Percentiles rank a stretch among this genome's conserved stretches.
These are phyloP conservation scores for Rhyacophila evoluta DNA, from an alignment of 2,888 invertebrate species.

Conservation along the genomic window DNA sequence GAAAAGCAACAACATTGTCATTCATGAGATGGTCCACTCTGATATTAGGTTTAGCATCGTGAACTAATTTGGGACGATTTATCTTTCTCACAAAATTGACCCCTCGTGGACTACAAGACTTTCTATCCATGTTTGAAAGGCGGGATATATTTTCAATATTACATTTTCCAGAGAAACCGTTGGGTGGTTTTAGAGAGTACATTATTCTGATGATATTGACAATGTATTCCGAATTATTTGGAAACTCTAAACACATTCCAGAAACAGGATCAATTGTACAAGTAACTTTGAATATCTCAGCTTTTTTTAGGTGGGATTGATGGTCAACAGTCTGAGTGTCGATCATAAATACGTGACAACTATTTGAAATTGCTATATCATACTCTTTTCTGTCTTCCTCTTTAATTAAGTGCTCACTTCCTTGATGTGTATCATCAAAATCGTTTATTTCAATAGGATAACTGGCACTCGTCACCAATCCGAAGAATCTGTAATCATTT, in stretches of 20 bases:
- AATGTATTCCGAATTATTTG: conserved; percentile 84
- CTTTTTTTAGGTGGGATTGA: conserved; percentile 81
- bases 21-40: conserved; percentile 51
- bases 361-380: conserved; percentile 79
- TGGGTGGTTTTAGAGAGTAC: conserved; percentile 74
- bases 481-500: conserved; percentile 92
- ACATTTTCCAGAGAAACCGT: conserved; percentile 63
- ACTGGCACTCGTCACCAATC: conserved; percentile 88
- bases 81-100: conserved; percentile 53
- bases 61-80: conserved; percentile 56
- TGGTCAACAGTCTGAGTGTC: conserved; percentile 90
- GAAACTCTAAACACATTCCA: conserved; percentile 89
- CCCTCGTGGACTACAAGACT: conserved; percentile 64
- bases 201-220: conserved; percentile 79
- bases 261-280: conserved; percentile 85
- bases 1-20: conserved; percentile 50
- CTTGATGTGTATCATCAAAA: conserved; percentile 41
- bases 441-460: conserved; percentile 62
- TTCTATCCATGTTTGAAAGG: conserved; percentile 59
- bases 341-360: conserved; percentile 95
- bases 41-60: conserved; percentile 60
- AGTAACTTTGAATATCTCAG: conserved; percentile 85
- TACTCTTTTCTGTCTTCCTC: conserved; percentile 57
- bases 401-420: conserved; percentile 13
- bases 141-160: conserved; percentile 65